Evolutionary conservation across 2,797 vertebrate species (phyloP).

Genomic region (Amblyopsis hoosieri): DNA sequence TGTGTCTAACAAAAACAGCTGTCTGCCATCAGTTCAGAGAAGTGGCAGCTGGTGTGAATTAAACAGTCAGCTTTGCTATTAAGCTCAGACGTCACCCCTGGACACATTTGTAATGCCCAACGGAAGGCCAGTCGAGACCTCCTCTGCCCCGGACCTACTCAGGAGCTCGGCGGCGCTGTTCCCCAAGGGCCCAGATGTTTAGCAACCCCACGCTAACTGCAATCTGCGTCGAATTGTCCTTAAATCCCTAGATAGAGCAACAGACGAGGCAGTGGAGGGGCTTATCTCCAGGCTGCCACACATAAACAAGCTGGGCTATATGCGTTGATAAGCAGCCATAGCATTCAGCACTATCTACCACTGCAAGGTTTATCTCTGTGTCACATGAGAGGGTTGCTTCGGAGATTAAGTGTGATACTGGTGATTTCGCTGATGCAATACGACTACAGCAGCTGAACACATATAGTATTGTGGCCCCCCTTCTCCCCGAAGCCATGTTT

Average conservation of each 20-base stretch:
- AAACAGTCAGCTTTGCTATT: too few species aligned
- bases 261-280: constrained; percentile 41
- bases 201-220: constrained; percentile 29
- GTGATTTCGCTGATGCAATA: constrained; percentile 11
- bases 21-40: too few species aligned
- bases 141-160: not conserved
- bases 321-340: constrained; percentile 34
- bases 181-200: constrained; percentile 16
- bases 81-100: constrained; percentile 23
- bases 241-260: constrained; percentile 44
- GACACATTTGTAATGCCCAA: constrained; percentile 9
- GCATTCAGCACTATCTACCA: constrained; percentile 30
- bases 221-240: constrained; percentile 49
- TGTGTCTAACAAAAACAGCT: too few species aligned
- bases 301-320: constrained; percentile 48
- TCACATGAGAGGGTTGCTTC: constrained; percentile 34
- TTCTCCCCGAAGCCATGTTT: not conserved
- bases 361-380: constrained; percentile 38
- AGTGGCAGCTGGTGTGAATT: too few species aligned
- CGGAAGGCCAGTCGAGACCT: constrained; percentile 13
- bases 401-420: constrained; percentile 18
- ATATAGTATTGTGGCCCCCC: not conserved
- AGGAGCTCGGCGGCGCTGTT: constrained; percentile 15
- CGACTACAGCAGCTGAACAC: not conserved
- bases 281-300: constrained; percentile 56